Conservation (phyloP, 2,113 vertebrate species). For the Hippoglossus stenolepis region DNA sequence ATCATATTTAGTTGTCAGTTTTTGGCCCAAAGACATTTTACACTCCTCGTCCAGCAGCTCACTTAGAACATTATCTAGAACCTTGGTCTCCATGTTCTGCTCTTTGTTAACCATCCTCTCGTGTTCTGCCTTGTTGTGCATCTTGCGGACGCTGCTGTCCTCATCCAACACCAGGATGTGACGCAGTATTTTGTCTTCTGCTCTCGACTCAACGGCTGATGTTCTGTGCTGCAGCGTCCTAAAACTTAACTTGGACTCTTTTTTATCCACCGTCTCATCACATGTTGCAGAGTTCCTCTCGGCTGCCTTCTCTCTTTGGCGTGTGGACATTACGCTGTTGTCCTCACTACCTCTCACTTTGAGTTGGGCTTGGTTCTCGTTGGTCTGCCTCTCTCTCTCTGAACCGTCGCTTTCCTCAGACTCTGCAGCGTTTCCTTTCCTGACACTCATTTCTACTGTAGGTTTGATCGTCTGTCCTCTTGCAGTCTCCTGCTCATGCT, state of each 20-base stretch:
- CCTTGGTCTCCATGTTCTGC: not conserved
- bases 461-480: not conserved
- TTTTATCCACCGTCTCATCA: not conserved
- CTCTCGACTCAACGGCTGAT: not conserved
- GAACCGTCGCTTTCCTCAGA: not conserved
- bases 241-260: not conserved
- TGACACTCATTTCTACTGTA: not conserved
- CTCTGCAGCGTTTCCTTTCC: not conserved
- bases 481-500: not conserved
- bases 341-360: not conserved
- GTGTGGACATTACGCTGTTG: not conserved
- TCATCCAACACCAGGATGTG: not conserved
- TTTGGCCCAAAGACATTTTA: not conserved
- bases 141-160: not conserved
- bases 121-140: not conserved
- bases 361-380: not conserved
- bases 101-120: not conserved
- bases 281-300: not conserved
- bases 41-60: not conserved
- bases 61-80: not conserved
- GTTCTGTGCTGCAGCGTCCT: not conserved
- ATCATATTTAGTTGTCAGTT: not conserved
- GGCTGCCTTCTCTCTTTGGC: not conserved
- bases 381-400: not conserved
- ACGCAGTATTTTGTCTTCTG: conserved; percentile 4